Evolutionary conservation across 2,797 vertebrate species (phyloP), one percentile per base, ranked within the genome.

Genomic region (Phataginus tricuspis): DNA sequence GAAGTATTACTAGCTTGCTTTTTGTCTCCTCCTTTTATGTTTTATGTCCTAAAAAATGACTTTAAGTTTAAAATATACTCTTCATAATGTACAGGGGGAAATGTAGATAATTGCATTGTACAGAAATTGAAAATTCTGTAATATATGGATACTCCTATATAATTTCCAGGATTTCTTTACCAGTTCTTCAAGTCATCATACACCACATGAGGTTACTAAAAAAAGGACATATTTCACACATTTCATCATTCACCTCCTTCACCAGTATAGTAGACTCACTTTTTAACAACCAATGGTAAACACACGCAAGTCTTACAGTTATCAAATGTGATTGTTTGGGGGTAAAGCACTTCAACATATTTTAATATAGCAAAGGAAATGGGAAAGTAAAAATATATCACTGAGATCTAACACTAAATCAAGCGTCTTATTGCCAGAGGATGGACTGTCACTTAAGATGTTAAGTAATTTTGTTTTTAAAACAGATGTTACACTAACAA

Each of bases 401-500:
- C 29, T 61, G 11, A 16, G 51, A 42, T 85, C 59, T 64, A 86
- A 71, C 21, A 93, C 31, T 86, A 49, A n/a, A n/a, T 53, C 39
- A 66, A 18, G 7, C 69, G 37, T 39, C 86, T 21, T 51, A 16
- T 7, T 16, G 53, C 45, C 21, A 68, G 16, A 8, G 15, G 91
- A 37, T 75, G 75, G 69, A 23, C 27, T 77, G 66, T 55, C 83
- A 72, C 63, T 88, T 68, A 91, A 94, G 25, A 39, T 29, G 75
- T 51, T 86, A 87, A 96, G 94, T 51, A 34, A 0, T 82, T 66
- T 85, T 87, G 19, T 64, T 90, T 92, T 86, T 78, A 72, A 90
- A 92, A 83, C 42, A 86, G 85, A 93, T 12, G 21, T 42, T 82
- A 64, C 21, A 91, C 29, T 61, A 80, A 75, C 53, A 91, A 91